Evolutionary conservation across 2,888 invertebrate species (phyloP).

Genomic region (Tiphia femorata): DNA sequence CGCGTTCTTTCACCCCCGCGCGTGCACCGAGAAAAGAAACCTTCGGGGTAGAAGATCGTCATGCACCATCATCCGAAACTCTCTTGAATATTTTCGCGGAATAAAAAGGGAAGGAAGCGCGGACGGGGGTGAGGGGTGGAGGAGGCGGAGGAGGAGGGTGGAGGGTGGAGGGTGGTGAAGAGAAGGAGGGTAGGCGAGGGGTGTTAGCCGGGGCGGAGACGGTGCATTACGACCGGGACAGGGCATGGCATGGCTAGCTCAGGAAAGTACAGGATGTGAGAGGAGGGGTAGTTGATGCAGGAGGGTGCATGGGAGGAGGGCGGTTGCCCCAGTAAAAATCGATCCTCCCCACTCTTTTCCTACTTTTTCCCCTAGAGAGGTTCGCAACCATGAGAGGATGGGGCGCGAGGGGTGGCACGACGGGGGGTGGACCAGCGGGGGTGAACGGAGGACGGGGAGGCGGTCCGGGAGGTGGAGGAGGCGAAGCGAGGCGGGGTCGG

Average conservation of each 20-base stretch:
- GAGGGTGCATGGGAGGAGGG: constrained; percentile 59
- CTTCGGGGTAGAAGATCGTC: constrained; percentile 37
- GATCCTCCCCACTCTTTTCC: constrained; percentile 68
- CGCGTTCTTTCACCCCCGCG: background rate
- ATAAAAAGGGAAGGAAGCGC: constrained; percentile 32
- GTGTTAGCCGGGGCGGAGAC: constrained; percentile 55
- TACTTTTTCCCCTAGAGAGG: constrained; percentile 62
- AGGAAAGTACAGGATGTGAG: constrained; percentile 53
- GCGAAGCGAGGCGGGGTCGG: constrained; percentile 33
- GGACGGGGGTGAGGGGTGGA: constrained; percentile 14
- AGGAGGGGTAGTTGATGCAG: constrained; percentile 58
- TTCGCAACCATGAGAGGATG: constrained; percentile 47
- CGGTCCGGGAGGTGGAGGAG: constrained; percentile 18
- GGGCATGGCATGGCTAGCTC: constrained; percentile 58
- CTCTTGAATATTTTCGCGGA: constrained; percentile 51
- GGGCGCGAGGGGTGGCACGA: constrained; percentile 27
- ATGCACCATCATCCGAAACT: constrained; percentile 49
- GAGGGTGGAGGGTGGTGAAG: constrained; percentile 19
- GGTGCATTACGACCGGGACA: constrained; percentile 57
- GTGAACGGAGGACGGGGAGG: constrained; percentile 19
- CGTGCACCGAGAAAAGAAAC: no score
- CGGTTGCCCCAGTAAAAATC: constrained; percentile 71
- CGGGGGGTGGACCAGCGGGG: constrained; percentile 29
- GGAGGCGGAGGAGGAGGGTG: constrained; percentile 21
- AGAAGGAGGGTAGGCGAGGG: constrained; percentile 17